Percentiles rank a stretch among this genome's conserved stretches.
phyloP scores from a whole-genome alignment of 2,113 vertebrate species.

The Tupaia chinensis region DNA sequence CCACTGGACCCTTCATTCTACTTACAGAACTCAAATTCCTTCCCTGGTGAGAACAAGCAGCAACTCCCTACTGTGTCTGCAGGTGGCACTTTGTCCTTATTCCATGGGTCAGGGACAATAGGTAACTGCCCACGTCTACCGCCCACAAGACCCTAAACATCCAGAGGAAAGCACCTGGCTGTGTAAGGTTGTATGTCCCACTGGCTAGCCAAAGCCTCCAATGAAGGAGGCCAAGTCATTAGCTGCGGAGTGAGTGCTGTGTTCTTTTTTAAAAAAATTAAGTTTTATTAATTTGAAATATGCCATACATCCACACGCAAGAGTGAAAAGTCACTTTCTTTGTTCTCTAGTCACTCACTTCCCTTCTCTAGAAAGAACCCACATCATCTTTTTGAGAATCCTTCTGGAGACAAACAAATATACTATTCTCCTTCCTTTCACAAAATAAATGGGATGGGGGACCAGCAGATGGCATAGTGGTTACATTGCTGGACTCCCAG shows the following conservation, averaged over 20 bases:
- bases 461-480: too few relatives aligned
- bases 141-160: background rate
- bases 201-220: background rate
- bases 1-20: background rate
- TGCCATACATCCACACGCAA: background rate
- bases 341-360: background rate
- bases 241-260: background rate
- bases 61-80: fast-evolving
- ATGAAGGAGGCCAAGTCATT: background rate
- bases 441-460: background rate
- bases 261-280: background rate
- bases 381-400: slow-evolving; percentile 1
- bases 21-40: slow-evolving; percentile 18
- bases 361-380: background rate
- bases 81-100: background rate
- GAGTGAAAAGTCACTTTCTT: background rate
- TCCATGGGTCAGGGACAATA: background rate
- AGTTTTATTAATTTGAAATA: slow-evolving; percentile 14
- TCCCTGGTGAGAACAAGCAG: background rate
- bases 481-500: too few relatives aligned
- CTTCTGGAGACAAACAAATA: background rate
- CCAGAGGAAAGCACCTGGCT: background rate
- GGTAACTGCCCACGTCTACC: too few relatives aligned
- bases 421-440: background rate
- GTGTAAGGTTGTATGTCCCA: background rate